Evolutionary conservation across 2,113 vertebrate species (phyloP).

Genomic region (Diglossa brunneiventris): DNA sequence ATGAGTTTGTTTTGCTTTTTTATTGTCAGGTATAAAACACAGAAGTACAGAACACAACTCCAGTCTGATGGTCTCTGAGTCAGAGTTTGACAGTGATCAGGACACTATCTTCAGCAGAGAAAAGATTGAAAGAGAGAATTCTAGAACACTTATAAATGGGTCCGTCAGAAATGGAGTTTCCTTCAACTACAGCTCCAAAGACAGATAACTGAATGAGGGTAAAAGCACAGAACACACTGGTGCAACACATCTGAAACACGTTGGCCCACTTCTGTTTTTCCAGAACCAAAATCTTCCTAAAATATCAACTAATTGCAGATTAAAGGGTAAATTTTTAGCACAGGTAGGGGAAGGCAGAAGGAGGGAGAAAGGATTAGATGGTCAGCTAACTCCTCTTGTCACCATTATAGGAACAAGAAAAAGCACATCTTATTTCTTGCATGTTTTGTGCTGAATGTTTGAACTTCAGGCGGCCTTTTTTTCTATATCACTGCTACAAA

Average conservation of each 20-base stretch:
- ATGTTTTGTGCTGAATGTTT: not conserved
- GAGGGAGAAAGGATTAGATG: not conserved
- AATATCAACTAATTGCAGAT: not conserved
- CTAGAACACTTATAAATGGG: slow-evolving; percentile 67
- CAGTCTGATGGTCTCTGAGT: slow-evolving; percentile 92
- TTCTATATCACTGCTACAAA: not conserved
- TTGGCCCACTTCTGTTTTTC: not conserved
- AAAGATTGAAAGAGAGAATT: slow-evolving; percentile 71
- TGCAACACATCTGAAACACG: not conserved
- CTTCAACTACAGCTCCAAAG: slow-evolving; percentile 76
- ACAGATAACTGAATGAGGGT: slow-evolving; percentile 65
- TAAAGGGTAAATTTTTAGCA: not conserved
- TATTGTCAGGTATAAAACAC: slow-evolving; percentile 84
- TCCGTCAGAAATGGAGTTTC: slow-evolving; percentile 76
- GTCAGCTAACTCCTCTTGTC: not conserved
- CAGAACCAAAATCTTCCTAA: slow-evolving; percentile 3
- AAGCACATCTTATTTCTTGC: not conserved
- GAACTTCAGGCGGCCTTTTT: not conserved
- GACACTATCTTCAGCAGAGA: slow-evolving; percentile 86
- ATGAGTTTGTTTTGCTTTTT: not conserved
- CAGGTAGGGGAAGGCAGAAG: not conserved
- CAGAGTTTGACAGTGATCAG: slow-evolving; percentile 90
- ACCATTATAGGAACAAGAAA: not conserved
- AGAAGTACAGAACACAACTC: slow-evolving; percentile 91
- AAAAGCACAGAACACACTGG: not conserved